phyloP scores from a whole-genome alignment of 2,797 vertebrate genomes.

The Alfaro cultratus region DNA sequence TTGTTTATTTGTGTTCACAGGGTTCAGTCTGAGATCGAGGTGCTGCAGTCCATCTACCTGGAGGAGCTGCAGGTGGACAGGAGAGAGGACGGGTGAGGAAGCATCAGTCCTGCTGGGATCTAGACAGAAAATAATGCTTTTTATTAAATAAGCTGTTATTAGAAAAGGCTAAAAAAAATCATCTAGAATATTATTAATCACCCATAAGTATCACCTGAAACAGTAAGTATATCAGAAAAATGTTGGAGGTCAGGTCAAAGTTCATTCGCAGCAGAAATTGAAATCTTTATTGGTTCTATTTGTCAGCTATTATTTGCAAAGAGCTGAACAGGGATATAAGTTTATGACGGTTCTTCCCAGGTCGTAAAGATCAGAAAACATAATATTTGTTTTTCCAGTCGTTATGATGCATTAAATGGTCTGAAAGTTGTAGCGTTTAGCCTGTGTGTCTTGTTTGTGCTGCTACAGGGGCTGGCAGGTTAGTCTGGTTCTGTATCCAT shows the following conservation, averaged over 20 bases:
- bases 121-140: neutral
- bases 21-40: slow-evolving; percentile 89
- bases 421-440: neutral
- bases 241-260: neutral
- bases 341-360: neutral
- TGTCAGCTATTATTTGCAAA: neutral
- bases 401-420: neutral
- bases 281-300: neutral
- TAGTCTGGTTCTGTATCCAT: slow-evolving; percentile 88
- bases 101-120: neutral
- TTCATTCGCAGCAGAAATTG: neutral
- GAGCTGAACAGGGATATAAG: neutral
- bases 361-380: neutral
- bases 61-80: slow-evolving; percentile 87
- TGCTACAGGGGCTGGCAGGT: slow-evolving; percentile 86
- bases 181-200: neutral
- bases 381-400: neutral
- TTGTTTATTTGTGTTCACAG: slow-evolving; percentile 46
- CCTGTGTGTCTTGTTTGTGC: neutral
- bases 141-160: too few species aligned
- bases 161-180: neutral
- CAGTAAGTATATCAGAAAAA: neutral
- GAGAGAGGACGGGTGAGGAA: slow-evolving; percentile 81
- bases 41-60: slow-evolving; percentile 94
- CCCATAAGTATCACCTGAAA: neutral